These are phyloP conservation scores for Trissolcus brochymenae DNA, from an alignment of 2,888 invertebrate species.

Conservation along the genomic window DNA sequence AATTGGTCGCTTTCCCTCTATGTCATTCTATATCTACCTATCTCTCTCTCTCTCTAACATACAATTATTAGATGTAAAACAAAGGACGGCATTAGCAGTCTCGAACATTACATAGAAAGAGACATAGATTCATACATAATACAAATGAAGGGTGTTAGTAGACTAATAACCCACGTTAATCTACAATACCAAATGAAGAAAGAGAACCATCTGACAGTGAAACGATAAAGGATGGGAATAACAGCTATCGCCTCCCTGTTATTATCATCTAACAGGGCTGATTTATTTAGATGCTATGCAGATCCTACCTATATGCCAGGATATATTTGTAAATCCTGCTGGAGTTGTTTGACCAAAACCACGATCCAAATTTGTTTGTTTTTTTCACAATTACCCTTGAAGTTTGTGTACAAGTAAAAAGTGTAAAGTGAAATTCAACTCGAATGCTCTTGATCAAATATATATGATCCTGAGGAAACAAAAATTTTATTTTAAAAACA, in stretches of 20 bases:
- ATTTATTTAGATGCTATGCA: no score
- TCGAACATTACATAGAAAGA: slow-evolving; percentile 30
- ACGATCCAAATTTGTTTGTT: no score
- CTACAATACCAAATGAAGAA: slow-evolving; percentile 31
- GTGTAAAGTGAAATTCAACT: no score
- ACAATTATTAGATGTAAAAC: not conserved
- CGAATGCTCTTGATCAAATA: no score
- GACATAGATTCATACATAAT: slow-evolving; percentile 35
- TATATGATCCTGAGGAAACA: no score
- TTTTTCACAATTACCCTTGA: no score
- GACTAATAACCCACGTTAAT: slow-evolving; percentile 49
- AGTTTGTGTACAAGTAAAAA: no score
- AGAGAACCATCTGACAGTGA: not conserved
- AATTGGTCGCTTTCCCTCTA: not conserved
- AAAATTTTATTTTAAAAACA: no score
- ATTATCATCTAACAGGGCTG: no score
- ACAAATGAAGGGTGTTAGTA: slow-evolving; percentile 51
- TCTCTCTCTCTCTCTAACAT: slow-evolving; percentile 1
- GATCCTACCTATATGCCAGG: no score
- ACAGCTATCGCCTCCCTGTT: not conserved
- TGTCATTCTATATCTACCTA: not conserved
- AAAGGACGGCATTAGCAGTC: slow-evolving; percentile 17
- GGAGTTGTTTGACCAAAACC: no score
- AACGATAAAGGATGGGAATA: not conserved
- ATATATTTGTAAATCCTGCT: no score